Evolutionary conservation across 2,113 vertebrate genomes (phyloP).

Genomic region (Triplophysa dalaica): DNA sequence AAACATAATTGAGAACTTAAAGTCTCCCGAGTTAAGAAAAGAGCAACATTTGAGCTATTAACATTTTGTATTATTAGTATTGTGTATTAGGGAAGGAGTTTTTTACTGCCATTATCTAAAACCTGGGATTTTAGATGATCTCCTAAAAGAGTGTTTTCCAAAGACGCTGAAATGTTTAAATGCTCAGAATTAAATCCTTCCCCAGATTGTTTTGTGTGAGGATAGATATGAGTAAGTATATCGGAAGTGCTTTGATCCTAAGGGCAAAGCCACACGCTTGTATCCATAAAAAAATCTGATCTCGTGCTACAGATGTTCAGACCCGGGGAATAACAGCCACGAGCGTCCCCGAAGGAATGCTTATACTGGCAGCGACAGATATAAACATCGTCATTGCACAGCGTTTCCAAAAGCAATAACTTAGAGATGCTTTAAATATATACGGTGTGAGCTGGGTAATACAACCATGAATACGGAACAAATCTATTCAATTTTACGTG

Average conservation of each 20-base stretch:
- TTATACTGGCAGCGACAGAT: conserved; percentile 61
- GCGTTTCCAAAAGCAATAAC: conserved; percentile 53
- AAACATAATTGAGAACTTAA: too few relatives aligned
- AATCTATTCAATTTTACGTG: neutral
- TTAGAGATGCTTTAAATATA: conserved; percentile 41
- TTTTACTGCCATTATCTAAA: neutral
- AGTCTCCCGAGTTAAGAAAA: too few relatives aligned
- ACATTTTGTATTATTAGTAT: neutral
- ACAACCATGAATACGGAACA: neutral
- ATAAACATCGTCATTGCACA: conserved; percentile 62
- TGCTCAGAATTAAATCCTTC: neutral
- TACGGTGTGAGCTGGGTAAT: neutral
- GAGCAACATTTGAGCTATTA: too few relatives aligned
- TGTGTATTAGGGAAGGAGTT: neutral
- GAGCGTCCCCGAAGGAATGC: conserved; percentile 57
- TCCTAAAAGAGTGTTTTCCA: neutral
- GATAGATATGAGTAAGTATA: neutral
- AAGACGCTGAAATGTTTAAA: neutral
- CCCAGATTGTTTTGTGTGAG: neutral
- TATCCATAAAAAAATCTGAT: neutral
- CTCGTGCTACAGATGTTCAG: conserved; percentile 41
- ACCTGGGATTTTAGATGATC: neutral
- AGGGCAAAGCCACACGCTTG: neutral
- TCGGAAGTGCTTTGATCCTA: neutral
- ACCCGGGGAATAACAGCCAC: conserved; percentile 63